Conservation (phyloP, 1,140 invertebrate genomes). For the Sminthurinus signatus region DNA sequence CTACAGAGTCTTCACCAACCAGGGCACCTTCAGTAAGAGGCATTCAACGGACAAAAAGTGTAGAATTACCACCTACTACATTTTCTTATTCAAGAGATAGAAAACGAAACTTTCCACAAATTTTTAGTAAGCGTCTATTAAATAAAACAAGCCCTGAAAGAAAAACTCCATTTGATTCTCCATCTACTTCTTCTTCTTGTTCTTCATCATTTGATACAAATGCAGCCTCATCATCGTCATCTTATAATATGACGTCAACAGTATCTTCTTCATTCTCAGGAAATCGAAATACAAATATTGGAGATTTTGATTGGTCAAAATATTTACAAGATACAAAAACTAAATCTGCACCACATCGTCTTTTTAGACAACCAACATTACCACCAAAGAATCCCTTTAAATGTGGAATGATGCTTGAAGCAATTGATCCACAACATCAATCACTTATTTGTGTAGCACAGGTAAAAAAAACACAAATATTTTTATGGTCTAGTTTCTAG, state of each 20-base stretch:
- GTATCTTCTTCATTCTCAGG: too few relatives aligned
- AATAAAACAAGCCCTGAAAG: not conserved
- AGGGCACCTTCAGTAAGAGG: not conserved
- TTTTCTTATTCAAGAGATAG: not conserved
- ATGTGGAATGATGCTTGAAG: constrained; percentile 89
- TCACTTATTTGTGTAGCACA: constrained; percentile 80
- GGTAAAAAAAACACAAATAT: too few relatives aligned
- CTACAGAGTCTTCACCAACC: not conserved
- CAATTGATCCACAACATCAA: constrained; percentile 85
- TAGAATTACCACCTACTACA: not conserved
- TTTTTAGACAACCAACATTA: constrained; percentile 67
- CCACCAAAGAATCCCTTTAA: constrained; percentile 52
- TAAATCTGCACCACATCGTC: constrained; percentile 64
- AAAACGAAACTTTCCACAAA: constrained; percentile 3
- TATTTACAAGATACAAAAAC: constrained; percentile 64
- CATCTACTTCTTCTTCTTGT: not conserved
- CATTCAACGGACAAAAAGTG: not conserved
- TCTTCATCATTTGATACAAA: not conserved
- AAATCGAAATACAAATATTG: not conserved
- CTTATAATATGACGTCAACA: too few relatives aligned
- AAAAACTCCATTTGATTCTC: constrained; percentile 54
- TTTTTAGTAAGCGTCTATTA: not conserved
- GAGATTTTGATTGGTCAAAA: constrained; percentile 62
- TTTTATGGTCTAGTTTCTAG: too few relatives aligned
- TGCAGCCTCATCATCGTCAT: too few relatives aligned